Percentiles rank a stretch among this genome's conserved stretches.
phyloP scores from a whole-genome alignment of 2,797 vertebrate genomes.

The Distichodus sexfasciatus region DNA sequence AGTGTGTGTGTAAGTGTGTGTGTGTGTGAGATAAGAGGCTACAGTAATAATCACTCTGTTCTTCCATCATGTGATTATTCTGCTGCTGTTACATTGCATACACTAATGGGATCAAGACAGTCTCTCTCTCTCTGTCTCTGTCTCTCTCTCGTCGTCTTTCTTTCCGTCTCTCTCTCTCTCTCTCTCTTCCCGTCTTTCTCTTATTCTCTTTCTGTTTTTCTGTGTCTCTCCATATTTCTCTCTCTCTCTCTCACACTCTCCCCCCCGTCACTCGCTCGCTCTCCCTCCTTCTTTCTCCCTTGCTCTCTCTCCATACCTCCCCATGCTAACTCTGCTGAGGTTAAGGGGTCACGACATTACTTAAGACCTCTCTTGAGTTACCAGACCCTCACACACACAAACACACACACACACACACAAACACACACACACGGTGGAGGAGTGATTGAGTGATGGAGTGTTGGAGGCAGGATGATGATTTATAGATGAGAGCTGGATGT shows the following conservation, averaged over 20 bases:
- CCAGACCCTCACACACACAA: background rate
- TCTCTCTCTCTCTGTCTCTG: constrained; percentile 48
- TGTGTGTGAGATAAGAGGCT: constrained; percentile 66
- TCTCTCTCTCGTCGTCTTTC: constrained; percentile 47
- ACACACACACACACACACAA: background rate
- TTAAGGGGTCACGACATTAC: too few species aligned
- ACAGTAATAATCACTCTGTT: constrained; percentile 72
- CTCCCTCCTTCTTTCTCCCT: background rate
- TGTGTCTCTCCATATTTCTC: background rate
- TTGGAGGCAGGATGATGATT: constrained; percentile 66
- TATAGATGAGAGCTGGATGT: constrained; percentile 67
- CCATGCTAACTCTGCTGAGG: too few species aligned
- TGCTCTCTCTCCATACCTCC: background rate
- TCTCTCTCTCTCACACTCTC: background rate
- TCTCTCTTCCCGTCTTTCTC: background rate
- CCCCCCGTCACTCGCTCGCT: background rate
- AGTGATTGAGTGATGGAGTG: constrained; percentile 60
- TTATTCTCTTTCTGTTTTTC: background rate
- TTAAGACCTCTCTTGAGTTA: background rate
- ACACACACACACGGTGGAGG: background rate
- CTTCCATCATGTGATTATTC: constrained; percentile 73
- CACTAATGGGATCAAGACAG: constrained; percentile 67
- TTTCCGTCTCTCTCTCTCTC: background rate
- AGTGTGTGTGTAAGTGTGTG: constrained; percentile 34
- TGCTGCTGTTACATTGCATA: constrained; percentile 57